Conservation (phyloP, 2,113 vertebrate species). For the Cyprinodon brontotheroides region DNA sequence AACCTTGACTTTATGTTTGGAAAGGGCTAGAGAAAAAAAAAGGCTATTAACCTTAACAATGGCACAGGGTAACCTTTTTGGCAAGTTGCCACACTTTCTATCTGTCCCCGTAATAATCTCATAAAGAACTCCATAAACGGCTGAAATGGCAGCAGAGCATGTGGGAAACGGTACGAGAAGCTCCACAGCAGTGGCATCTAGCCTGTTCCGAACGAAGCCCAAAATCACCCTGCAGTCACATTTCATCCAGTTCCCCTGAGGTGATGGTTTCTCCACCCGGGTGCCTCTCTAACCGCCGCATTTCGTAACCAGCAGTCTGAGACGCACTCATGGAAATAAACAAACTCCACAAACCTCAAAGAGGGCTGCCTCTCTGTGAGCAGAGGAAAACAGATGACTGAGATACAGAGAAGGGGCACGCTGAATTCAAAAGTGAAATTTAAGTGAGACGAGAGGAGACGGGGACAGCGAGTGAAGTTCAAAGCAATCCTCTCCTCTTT, state of each 20-base stretch:
- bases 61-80: conserved; percentile 27
- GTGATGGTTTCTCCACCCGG: conserved; percentile 48
- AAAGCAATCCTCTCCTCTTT: conserved; percentile 37
- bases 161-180: conserved; percentile 21
- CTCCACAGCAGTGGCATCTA: conserved; percentile 18
- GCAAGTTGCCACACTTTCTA: conserved; percentile 30
- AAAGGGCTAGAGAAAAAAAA: conserved; percentile 13
- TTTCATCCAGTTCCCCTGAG: conserved; percentile 48
- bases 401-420: conserved; percentile 13
- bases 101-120: conserved; percentile 39
- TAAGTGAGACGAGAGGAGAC: conserved; percentile 5
- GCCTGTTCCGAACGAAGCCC: conserved; percentile 34
- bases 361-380: conserved; percentile 35
- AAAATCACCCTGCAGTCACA: conserved; percentile 26
- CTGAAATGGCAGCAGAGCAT: conserved; percentile 2
- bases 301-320: conserved; percentile 60
- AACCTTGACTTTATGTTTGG: conserved; percentile 23
- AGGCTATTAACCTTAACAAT: conserved; percentile 40
- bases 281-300: conserved; percentile 33
- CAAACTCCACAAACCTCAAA: conserved; percentile 60
- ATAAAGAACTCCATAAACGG: conserved; percentile 41
- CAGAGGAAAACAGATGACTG: conserved; percentile 29
- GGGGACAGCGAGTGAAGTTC: conserved; percentile 50
- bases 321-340: conserved; percentile 59
- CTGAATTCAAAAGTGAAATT: conserved; percentile 25